These are phyloP conservation scores for Acanthurus tractus DNA, from an alignment of 2,797 vertebrate genomes.

Conservation along the genomic window DNA sequence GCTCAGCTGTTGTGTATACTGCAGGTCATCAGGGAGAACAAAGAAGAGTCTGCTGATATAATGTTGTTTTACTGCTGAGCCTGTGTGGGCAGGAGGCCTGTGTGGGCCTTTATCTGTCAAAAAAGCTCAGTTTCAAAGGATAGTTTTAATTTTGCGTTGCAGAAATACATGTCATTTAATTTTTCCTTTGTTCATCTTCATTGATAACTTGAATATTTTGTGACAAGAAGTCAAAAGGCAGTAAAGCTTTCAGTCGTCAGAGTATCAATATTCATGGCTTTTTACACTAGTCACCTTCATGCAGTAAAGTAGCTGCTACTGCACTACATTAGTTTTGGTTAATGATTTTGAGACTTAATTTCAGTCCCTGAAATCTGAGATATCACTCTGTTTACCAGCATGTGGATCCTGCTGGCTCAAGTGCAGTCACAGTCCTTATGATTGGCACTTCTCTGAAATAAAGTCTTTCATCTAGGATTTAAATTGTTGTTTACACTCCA, in stretches of 20 bases:
- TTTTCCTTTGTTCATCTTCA: conserved; percentile 21
- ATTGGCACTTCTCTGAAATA: conserved; percentile 60
- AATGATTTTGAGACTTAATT: conserved; percentile 8
- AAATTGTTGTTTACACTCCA: conserved; percentile 59
- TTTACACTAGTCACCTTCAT: background rate
- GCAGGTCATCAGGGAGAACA: conserved; percentile 54
- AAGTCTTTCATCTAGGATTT: conserved; percentile 69
- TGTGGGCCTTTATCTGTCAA: conserved; percentile 56
- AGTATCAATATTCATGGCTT: background rate
- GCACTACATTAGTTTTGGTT: background rate
- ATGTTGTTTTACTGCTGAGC: conserved; percentile 7
- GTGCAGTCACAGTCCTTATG: conserved; percentile 39
- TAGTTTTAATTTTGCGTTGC: conserved; percentile 63
- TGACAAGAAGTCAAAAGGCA: conserved; percentile 7
- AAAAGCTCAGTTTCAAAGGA: conserved; percentile 71
- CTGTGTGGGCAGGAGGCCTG: conserved; percentile 57
- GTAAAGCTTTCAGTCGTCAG: too few relatives aligned
- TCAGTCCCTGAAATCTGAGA: background rate
- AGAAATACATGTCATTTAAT: conserved; percentile 58
- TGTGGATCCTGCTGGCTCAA: conserved; percentile 22
- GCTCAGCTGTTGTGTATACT: conserved; percentile 50
- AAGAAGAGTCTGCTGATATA: conserved; percentile 13
- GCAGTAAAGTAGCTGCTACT: conserved; percentile 6
- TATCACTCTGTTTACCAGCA: conserved; percentile 35
- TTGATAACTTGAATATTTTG: conserved; percentile 4